Evolutionary conservation across 1,140 invertebrate species (phyloP), one percentile per base, ranked within the genome.

Genomic region (Drosophila funebris): DNA sequence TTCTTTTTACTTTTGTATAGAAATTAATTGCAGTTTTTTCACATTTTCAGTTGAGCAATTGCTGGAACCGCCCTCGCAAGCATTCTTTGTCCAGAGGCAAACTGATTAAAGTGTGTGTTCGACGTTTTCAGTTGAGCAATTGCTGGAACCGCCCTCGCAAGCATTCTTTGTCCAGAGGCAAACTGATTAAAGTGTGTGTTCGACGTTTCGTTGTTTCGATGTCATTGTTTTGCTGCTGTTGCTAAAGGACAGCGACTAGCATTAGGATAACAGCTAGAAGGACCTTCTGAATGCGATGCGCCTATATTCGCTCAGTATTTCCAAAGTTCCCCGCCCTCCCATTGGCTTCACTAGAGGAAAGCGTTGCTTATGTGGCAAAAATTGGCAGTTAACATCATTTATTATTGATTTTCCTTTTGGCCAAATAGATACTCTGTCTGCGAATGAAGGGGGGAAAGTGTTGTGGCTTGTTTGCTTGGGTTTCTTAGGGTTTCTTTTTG

Each of bases 371-470:
- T 83, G 76, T 73, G 76, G 67, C 84, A 83, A 70, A 78, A 88
- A 78, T 83, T 88, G 78, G 68, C 83, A 83, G 83, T 88, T 87
- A 87, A 88, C 84, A 88, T 88, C 76, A 88, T 88, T 88, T 88
- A 78, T 88, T 88, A 88, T 88, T 83, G 83, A 88, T 88, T 88
- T 88, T 87, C 39, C 61, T 54, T 69, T 67, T 74, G 33, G 31
- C 33, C 52, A 54, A 54, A 54, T 37, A 37, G 52, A 54, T 54
- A 24, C 43, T 68, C 33, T 13, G 33, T 36, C 33, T 18, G 13
- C n/a, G n/a, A 13, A 16, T 7, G 4, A 18, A 41, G 7, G 48
- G 46, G 22, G 8, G 22, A 13, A 18, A 16, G 52, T 33, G 16
- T 24, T 31, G 29, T 22, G 39, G 46, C 6, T 75, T 67, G 54